Evolutionary conservation across 2,113 vertebrate genomes (phyloP).

Genomic region (Panthera tigris): DNA sequence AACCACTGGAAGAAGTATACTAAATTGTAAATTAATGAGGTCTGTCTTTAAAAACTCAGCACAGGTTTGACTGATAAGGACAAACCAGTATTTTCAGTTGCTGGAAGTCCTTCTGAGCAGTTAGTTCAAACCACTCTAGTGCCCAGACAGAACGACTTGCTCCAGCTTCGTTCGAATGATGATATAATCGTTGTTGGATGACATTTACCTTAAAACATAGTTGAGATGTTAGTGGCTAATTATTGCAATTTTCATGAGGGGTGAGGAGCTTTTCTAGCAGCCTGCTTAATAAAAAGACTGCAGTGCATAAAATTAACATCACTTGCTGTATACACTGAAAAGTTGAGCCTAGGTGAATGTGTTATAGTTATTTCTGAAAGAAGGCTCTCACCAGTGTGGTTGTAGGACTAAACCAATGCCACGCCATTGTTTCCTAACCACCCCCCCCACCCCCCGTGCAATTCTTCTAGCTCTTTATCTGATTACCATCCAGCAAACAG

Average conservation of each 20-base stretch:
- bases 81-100: slow-evolving; percentile 82
- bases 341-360: slow-evolving; percentile 84
- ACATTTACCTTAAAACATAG: slow-evolving; percentile 85
- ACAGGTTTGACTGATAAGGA: slow-evolving; percentile 78
- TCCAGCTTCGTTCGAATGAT: slow-evolving; percentile 80
- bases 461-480: slow-evolving; percentile 90
- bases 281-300: slow-evolving; percentile 77
- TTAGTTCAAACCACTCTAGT: slow-evolving; percentile 79
- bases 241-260: slow-evolving; percentile 86
- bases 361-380: slow-evolving; percentile 83
- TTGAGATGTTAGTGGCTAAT: slow-evolving; percentile 85
- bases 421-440: slow-evolving; percentile 82
- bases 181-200: slow-evolving; percentile 82
- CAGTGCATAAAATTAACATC: slow-evolving; percentile 84
- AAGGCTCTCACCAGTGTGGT: slow-evolving; percentile 77
- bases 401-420: slow-evolving; percentile 83
- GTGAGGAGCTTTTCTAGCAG: slow-evolving; percentile 80
- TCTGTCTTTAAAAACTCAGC: slow-evolving; percentile 70
- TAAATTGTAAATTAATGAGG: slow-evolving; percentile 67
- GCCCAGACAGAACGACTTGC: slow-evolving; percentile 75
- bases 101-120: slow-evolving; percentile 81
- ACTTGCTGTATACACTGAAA: slow-evolving; percentile 80
- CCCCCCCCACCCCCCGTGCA: slow-evolving; percentile 65
- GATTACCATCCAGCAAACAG: slow-evolving; percentile 90
- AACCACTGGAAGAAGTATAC: slow-evolving; percentile 62